Evolutionary conservation across 2,888 invertebrate species (phyloP).

Genomic region (Pseudococcus viburni): DNA sequence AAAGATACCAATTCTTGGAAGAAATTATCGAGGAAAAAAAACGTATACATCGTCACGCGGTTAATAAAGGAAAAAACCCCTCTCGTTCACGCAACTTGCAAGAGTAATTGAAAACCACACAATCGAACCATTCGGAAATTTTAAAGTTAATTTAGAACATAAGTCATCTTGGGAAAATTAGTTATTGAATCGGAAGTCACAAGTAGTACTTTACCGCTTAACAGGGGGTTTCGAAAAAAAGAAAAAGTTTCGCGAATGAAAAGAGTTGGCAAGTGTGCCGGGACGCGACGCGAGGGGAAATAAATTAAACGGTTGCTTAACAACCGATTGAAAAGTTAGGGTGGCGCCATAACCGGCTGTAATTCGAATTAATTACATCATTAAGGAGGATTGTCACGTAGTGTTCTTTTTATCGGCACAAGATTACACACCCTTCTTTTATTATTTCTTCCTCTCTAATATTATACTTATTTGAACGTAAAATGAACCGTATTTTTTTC

Average conservation of each 20-base stretch:
- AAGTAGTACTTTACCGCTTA: slow-evolving; percentile 61
- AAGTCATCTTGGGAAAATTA: slow-evolving; percentile 58
- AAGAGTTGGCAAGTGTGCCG: slow-evolving; percentile 30
- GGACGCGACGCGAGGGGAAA: slow-evolving; percentile 52
- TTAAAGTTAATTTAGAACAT: slow-evolving; percentile 43
- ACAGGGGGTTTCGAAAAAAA: slow-evolving; percentile 57
- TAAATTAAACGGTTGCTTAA: slow-evolving; percentile 66
- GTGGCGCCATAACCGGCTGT: slow-evolving; percentile 63
- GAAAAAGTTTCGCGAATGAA: slow-evolving; percentile 55
- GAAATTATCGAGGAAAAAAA: background rate
- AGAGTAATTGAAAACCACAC: slow-evolving; percentile 28
- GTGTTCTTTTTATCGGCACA: slow-evolving; percentile 64
- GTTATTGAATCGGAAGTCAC: slow-evolving; percentile 64
- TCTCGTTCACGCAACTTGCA: background rate
- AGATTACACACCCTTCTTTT: slow-evolving; percentile 64
- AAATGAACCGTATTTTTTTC: slow-evolving; percentile 62
- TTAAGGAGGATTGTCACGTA: slow-evolving; percentile 68
- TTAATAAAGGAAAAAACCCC: background rate
- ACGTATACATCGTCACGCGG: background rate
- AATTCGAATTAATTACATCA: slow-evolving; percentile 68
- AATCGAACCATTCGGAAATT: slow-evolving; percentile 55
- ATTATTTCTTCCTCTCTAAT: slow-evolving; percentile 57
- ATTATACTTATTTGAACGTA: slow-evolving; percentile 65
- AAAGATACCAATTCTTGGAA: background rate
- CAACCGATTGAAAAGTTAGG: slow-evolving; percentile 66